Evolutionary conservation across 2,888 invertebrate genomes (phyloP), one percentile per base, ranked within the genome.

Genomic region (Drosophila anceps): DNA sequence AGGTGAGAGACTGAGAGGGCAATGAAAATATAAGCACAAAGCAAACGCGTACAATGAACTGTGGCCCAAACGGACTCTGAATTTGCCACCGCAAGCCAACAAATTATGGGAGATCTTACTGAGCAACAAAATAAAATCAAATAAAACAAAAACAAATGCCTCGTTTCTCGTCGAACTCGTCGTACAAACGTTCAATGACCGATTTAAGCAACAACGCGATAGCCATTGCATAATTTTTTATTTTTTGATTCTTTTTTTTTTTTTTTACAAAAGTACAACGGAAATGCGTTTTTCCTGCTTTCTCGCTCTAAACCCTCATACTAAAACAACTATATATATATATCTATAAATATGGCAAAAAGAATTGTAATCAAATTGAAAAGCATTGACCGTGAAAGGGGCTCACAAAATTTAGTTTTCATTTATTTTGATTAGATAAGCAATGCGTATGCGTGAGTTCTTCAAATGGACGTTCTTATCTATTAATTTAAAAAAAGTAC

Each of bases 381-480:
- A 29, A 83, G 73, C 81, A 86, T 88, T 84, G 84, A 88, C 84
- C 84, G 74, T 84, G 84, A 84, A 84, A 70, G n/a, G n/a, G n/a
- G 59, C 58, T 60, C 79, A 73, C 44, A 74, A 76, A 71, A 60
- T 57, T 39, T 27, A 20, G 53, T 70, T 74, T 74, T 55, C 55
- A 59, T 69, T 70, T 69, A 68, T 66, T 60, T 43, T 50, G 89
- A 84, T 88, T 58, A 84, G 84, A 84, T 84, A 68, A 70, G 55
- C 37, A 43, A 54, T 33, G 41, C 33, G 50, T 50, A 33, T 29
- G 20, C 35, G 44, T 29, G 29, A 31, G 59, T 53, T 69, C 53
- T 65, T 71, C 69, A 33, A 60, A 44, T 57, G 59, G 41, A 59
- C 66, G 65, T 37, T 61, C 58, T 83, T 88, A 88, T 84, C 86